Evolutionary conservation across 2,888 invertebrate genomes (phyloP), one percentile per base, ranked within the genome.

Genomic region (Nomada fabriciana): DNA sequence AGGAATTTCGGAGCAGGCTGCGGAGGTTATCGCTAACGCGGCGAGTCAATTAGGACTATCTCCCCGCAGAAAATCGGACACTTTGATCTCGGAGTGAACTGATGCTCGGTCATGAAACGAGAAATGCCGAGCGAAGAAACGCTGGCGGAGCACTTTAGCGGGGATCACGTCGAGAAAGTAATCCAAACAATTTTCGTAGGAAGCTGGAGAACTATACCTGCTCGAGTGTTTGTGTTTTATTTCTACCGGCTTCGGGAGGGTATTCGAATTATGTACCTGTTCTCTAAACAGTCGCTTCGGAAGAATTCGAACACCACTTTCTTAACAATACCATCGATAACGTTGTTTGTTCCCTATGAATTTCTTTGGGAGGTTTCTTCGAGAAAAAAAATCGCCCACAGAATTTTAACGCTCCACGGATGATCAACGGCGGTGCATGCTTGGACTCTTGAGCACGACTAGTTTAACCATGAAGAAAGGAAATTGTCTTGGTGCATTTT

Each of bases 21-120:
- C 25, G 13, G 29, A 65, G 73, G 55, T 73, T 73, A 73, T 73
- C 73, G 73, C 65, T 57, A 47, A 73, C 65, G 73, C 65, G 65
- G 65, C 11, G 29, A 7, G 65, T 73, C 73, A 73, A 65, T 65
- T 73, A 73, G 57, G 65, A 50, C 67, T 67, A 73, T 67, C 73
- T 73, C 73, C 29, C 18, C 43, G 73, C 57, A 73, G 73, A 73
- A 73, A 73, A 73, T 67, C 73, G 73, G 65, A 13, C 47, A 67
- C 67, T 73, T 73, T 73, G 67, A 67, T 67, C 67, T 67, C 18
- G 36, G 36, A 57, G 23, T n/a, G n/a, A 29, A 57, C 47, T 10
- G 65, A 65, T 47, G 63, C 18, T 36, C 11, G 7, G 2, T 10
- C 23, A 2, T 23, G 20, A 23, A 20, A n/a, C n/a, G 15, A 29